Evolutionary conservation across 2,797 vertebrate species (phyloP).

Genomic region (Myripristis jacobus): DNA sequence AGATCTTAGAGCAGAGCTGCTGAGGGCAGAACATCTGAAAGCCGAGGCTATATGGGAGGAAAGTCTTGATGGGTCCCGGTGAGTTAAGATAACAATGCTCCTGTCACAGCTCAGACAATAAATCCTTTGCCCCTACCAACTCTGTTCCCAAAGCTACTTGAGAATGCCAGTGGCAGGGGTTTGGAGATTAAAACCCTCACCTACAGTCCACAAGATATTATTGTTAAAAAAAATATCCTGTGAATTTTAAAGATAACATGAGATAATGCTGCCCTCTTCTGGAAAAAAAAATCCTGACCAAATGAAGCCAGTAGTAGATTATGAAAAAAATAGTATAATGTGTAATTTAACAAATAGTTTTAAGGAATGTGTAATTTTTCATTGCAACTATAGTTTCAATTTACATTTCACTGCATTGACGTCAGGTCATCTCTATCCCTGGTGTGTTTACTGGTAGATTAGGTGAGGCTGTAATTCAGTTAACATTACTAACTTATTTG

Average conservation of each 20-base stretch:
- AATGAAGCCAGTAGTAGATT: background rate
- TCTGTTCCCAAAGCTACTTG: conserved; percentile 33
- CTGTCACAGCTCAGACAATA: conserved; percentile 45
- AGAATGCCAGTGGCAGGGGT: conserved; percentile 31
- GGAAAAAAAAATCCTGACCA: conserved; percentile 34
- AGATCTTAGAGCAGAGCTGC: conserved; percentile 82
- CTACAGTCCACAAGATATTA: conserved; percentile 40
- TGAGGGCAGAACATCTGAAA: conserved; percentile 83
- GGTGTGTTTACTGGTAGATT: background rate
- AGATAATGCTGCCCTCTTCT: conserved; percentile 70
- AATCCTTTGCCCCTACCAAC: conserved; percentile 33
- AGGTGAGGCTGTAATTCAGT: background rate
- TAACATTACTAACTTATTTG: background rate
- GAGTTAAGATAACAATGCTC: conserved; percentile 49
- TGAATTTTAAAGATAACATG: conserved; percentile 14
- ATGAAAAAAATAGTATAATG: conserved; percentile 1
- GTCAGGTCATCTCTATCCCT: background rate
- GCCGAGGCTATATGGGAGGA: conserved; percentile 83
- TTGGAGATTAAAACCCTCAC: conserved; percentile 59
- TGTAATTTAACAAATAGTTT: background rate
- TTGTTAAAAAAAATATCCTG: conserved; percentile 27
- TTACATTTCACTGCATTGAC: background rate
- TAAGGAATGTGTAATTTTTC: background rate
- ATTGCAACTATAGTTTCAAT: background rate
- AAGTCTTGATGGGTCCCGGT: conserved; percentile 75